phyloP scores from a whole-genome alignment of 2,113 vertebrate genomes.

The Chlorodrepanis virens region DNA sequence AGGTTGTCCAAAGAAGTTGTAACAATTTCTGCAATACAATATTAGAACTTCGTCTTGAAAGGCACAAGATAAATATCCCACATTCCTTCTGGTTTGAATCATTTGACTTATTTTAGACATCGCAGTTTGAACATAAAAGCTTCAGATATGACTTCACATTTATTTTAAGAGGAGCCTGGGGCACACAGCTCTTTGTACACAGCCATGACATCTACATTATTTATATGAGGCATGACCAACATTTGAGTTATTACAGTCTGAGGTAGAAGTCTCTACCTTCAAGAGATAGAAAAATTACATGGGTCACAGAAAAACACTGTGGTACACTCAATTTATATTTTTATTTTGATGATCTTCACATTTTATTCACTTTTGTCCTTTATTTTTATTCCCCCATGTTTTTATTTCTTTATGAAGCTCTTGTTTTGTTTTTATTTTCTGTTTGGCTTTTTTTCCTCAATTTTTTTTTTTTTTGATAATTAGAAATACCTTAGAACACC shows the following conservation, averaged over 20 bases:
- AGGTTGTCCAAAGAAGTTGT: neutral
- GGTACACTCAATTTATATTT: neutral
- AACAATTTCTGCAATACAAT: neutral
- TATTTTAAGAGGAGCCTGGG: neutral
- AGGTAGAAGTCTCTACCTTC: neutral
- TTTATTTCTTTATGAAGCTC: neutral
- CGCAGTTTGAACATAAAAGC: neutral
- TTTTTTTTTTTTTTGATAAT: neutral
- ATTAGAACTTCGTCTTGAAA: neutral
- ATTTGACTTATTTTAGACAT: neutral
- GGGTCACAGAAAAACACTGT: neutral
- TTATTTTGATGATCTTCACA: neutral
- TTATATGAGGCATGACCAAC: neutral
- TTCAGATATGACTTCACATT: neutral
- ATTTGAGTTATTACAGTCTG: neutral
- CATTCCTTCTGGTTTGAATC: neutral
- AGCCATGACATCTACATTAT: neutral
- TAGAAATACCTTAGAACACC: neutral
- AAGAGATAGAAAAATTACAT: neutral
- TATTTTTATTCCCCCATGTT: neutral
- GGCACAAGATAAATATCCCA: neutral
- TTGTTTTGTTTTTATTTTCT: neutral
- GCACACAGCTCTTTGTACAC: neutral
- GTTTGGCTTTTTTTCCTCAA: neutral
- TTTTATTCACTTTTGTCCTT: neutral